phyloP scores from a whole-genome alignment of 2,888 invertebrate species.

The Automeris io region DNA sequence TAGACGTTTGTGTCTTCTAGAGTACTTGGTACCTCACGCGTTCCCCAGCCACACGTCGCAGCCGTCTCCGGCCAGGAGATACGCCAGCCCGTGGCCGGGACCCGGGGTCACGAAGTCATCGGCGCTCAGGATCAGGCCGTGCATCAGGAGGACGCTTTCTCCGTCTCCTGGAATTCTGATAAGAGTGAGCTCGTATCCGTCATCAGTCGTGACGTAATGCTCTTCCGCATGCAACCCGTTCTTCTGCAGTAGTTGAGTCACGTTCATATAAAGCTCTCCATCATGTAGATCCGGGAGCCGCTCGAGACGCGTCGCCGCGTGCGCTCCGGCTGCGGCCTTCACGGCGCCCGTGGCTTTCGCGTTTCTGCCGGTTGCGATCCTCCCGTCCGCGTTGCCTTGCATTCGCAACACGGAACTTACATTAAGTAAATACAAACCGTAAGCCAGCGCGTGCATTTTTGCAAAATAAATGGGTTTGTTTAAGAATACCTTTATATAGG shows the following conservation, averaged over 20 bases:
- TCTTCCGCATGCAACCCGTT: conserved; percentile 14
- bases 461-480: no score
- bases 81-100: conserved; percentile 71
- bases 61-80: conserved; percentile 75
- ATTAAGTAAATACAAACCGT: no score
- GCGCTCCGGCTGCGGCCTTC: not conserved
- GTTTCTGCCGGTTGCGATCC: no score
- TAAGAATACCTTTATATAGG: no score
- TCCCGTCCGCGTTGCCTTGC: no score
- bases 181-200: conserved; percentile 23
- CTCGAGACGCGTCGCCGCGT: not conserved
- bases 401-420: no score
- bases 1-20: conserved; percentile 54
- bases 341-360: not conserved
- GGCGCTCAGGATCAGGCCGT: conserved; percentile 83
- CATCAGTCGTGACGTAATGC: conserved; percentile 19
- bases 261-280: conserved; percentile 15
- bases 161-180: conserved; percentile 17
- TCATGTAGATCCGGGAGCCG: not conserved
- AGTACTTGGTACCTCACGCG: conserved; percentile 82
- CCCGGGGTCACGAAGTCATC: conserved; percentile 82
- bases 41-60: conserved; percentile 88
- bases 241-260: conserved; percentile 14
- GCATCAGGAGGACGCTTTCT: conserved; percentile 79
- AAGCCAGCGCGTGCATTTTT: no score